Base-by-base conservation (phyloP, 2,797 vertebrate genomes). In the Neosalanx taihuensis region DNA sequence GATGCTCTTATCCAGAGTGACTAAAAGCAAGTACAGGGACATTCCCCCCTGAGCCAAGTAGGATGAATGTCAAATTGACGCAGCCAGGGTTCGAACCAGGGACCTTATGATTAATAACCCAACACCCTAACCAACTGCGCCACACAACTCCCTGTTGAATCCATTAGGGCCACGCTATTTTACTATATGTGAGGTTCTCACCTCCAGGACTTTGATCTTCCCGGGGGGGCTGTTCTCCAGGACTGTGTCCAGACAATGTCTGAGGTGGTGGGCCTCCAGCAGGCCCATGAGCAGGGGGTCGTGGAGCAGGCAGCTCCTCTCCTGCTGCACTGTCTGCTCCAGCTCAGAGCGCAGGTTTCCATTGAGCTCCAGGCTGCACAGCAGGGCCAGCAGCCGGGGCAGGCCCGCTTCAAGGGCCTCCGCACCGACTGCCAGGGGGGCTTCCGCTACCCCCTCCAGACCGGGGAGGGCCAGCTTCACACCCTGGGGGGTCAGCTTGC, bases 201-300 rank as follows among this genome's bases (percentile, higher is more conserved):
- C 98, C 94, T 99, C 98, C 26, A 96, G 67, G 67, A 98, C 94
- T 88, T 94, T 96, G 81, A 98, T 92, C 82, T 81, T 92, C 17
- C 85, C 89, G 17, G 92, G 84, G 0, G 41, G 76, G 67, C 82
- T 76, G 84, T 99, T 99, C 79, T 99, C 98, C 85, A 96, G 13
- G 0, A 88, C 87, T 0, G 90, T 92, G 84, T 95, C 96, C 70
- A 99, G 81, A 29, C 95, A 97, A 70, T 94, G 90, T 73, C 94
- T 93, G 68, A 99, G 80, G 0, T 90, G 86, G 0, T 81, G 69
- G 9, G 82, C 89, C 31, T 93, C 84, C 0, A 99, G 88, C 64
- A 99, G 87, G 10, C 94, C 96, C 0, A 81, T 90, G 56, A 99
- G 89, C 53, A 99, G 92, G 1, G 88, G 78, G 60, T 99, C 98